phyloP scores from a whole-genome alignment of 2,797 vertebrate genomes.

The Poliocrania exsul region DNA sequence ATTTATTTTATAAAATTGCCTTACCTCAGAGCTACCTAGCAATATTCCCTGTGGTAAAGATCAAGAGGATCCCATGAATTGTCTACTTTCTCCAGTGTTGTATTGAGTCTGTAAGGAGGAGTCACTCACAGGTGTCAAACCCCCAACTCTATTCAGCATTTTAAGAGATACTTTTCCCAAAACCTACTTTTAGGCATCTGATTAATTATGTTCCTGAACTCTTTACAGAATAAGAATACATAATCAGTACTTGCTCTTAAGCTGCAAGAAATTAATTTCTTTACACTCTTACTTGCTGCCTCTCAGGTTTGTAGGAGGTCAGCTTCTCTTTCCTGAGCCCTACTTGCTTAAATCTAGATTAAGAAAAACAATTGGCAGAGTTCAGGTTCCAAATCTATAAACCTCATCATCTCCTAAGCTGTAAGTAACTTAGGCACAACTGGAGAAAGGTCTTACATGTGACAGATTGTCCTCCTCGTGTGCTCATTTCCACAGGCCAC shows the following conservation, averaged over 20 bases:
- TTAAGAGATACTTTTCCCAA: background rate
- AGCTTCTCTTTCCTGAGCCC: background rate
- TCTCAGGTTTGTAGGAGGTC: background rate
- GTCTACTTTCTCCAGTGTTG: background rate
- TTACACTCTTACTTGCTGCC: background rate
- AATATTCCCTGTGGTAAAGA: background rate
- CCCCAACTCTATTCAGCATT: background rate
- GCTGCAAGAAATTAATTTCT: background rate
- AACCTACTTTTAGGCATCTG: background rate
- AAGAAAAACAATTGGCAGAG: background rate
- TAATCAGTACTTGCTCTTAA: background rate
- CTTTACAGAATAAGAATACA: background rate
- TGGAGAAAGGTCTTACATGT: background rate
- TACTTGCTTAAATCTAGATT: background rate
- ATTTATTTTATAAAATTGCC: background rate
- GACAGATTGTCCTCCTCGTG: background rate
- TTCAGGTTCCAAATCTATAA: background rate
- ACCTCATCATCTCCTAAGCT: background rate
- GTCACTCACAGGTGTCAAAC: background rate
- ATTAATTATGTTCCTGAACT: background rate
- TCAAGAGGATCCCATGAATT: background rate
- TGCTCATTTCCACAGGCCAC: background rate
- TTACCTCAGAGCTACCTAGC: background rate
- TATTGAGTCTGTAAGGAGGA: background rate
- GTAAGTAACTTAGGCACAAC: background rate